Conservation (phyloP, 2,888 invertebrate species). For the Eilema sororculum region DNA sequence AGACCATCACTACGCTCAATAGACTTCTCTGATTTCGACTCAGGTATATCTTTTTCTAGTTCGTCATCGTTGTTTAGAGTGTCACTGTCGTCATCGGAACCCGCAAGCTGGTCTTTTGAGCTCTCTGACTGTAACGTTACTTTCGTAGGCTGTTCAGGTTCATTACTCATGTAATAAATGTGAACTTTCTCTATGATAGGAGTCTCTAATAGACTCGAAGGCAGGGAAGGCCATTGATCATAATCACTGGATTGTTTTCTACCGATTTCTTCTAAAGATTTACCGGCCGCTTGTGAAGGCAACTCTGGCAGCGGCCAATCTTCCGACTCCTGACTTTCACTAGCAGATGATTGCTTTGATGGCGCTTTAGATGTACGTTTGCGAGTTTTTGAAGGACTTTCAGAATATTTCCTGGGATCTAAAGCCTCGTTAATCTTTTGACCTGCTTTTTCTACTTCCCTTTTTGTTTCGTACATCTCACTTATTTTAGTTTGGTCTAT, state of each 20-base stretch:
- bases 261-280: constrained; percentile 62
- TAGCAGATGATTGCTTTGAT: constrained; percentile 79
- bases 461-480: constrained; percentile 86
- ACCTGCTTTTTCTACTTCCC: constrained; percentile 74
- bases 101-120: constrained; percentile 87
- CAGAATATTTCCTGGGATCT: constrained; percentile 67
- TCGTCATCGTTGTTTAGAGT: constrained; percentile 90
- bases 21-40: constrained; percentile 79
- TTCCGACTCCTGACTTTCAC: constrained; percentile 91
- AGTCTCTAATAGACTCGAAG: constrained; percentile 90
- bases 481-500: constrained; percentile 90
- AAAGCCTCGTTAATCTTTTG: constrained; percentile 62
- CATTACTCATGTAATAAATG: constrained; percentile 92
- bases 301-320: constrained; percentile 92
- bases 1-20: constrained; percentile 70
- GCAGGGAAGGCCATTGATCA: constrained; percentile 94
- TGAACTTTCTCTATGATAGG: constrained; percentile 92
- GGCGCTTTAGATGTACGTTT: constrained; percentile 72
- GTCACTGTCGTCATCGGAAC: constrained; percentile 90
- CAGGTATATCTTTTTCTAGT: constrained; percentile 85
- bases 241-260: constrained; percentile 89
- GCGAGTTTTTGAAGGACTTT: constrained; percentile 65
- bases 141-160: constrained; percentile 92
- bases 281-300: constrained; percentile 85
- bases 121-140: constrained; percentile 91